phyloP scores from a whole-genome alignment of 2,888 invertebrate genomes.

The Acanthosepion pharaonis region DNA sequence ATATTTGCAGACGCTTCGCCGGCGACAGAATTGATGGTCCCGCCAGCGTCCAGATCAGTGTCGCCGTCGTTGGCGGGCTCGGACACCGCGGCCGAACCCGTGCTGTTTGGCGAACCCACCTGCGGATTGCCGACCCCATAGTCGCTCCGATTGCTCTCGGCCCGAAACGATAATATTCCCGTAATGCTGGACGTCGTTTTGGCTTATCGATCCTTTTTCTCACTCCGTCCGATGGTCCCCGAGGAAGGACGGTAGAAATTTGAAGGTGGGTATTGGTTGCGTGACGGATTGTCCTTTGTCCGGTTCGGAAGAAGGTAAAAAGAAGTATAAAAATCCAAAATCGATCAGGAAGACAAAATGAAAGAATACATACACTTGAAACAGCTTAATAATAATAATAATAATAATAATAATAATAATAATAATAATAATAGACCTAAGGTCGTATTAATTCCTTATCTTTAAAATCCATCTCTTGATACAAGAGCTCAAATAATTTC shows the following conservation, averaged over 20 bases:
- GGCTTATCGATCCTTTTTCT: neutral
- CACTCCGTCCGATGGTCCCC: too few species aligned
- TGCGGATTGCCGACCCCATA: neutral
- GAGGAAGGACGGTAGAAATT: neutral
- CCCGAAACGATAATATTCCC: neutral
- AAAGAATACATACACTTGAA: neutral
- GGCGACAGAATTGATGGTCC: neutral
- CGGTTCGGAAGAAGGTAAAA: neutral
- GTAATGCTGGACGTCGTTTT: constrained; percentile 33
- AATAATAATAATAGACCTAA: neutral
- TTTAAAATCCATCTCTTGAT: neutral
- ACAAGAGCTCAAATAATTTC: neutral
- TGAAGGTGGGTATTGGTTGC: too few species aligned
- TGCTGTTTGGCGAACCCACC: neutral
- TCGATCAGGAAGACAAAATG: neutral
- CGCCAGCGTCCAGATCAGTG: neutral
- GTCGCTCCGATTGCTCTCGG: neutral
- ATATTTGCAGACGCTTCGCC: neutral
- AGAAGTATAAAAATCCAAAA: neutral
- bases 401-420: constrained; percentile 42
- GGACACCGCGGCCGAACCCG: neutral
- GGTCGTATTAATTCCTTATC: neutral
- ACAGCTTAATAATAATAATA: constrained; percentile 1
- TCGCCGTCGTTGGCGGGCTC: neutral
- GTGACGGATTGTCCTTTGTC: neutral